Base-by-base conservation (phyloP, 2,888 invertebrate genomes). In the Belgica antarctica region DNA sequence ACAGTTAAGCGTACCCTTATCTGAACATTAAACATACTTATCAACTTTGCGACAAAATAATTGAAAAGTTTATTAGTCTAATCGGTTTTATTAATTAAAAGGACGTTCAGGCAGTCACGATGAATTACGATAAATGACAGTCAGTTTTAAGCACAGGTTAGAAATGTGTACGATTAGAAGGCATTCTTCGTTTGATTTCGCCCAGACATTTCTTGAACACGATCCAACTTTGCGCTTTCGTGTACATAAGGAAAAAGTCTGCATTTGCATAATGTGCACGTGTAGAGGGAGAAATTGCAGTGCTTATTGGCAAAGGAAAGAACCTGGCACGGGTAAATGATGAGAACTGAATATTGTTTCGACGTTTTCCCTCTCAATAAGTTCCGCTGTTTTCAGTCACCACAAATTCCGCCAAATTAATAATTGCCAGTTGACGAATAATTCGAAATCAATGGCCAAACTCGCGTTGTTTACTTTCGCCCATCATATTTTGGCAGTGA, bases 221-320 rank as follows among this genome's bases (percentile, higher is more conserved):
- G 8, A 3, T 52, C 22, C 52, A 52, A 52, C 19, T 22, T 22
- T 52, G 17, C 12, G 12, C 22, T 52, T 52, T 52, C 22, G 22
- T 12, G 52, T 22, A 52, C 22, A 52, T n/a, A 22, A 52, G 52
- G 52, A 52, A 52, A n/a, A 52, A 52, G n/a, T 7, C 41, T 41
- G 7, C 7, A 52, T 52, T 52, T 52, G 52, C 52, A 52, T 52
- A 52, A 17, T 22, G 7, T 52, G 17, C 52, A 52, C 3, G 22
- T 52, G 34, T 8, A 31, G 34, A 31, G 12, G 12, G 34, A 31
- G 12, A 31, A 31, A 31, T 31, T 31, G 34, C 34, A 31, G 5
- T 8, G 34, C 5, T 52, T 52, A n/a, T 52, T 52, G 52, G 52
- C 52, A 19, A n/a, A 31, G 12, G 12, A 31, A 31, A 8, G 34